Conservation (phyloP, 2,888 invertebrate genomes). For the Molorchus minor region DNA sequence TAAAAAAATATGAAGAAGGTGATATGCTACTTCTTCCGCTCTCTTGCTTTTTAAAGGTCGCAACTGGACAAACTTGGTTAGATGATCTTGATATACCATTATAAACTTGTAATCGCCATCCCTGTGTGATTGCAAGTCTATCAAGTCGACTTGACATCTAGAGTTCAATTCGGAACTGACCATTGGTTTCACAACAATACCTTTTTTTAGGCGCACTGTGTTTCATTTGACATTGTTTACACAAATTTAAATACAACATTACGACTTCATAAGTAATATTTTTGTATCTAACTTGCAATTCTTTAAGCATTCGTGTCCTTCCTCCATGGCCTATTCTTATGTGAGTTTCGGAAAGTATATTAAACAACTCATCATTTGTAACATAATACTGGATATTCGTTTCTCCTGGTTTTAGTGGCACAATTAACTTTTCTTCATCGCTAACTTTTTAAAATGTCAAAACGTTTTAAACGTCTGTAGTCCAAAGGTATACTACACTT, state of each 20-base stretch:
- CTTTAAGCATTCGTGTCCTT: constrained; percentile 47
- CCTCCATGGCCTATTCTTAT: constrained; percentile 48
- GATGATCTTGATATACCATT: constrained; percentile 25
- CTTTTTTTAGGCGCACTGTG: constrained; percentile 41
- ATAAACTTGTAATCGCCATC: constrained; percentile 43
- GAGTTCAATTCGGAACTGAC: constrained; percentile 45
- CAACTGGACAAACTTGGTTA: constrained; percentile 42
- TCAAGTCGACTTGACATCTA: constrained; percentile 54
- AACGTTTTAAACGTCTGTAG: constrained; percentile 47
- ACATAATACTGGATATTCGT: constrained; percentile 40
- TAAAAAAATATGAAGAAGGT: constrained; percentile 39
- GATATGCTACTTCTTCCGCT: constrained; percentile 30
- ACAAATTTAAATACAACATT: constrained; percentile 46
- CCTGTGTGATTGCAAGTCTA: constrained; percentile 49
- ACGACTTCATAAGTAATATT: constrained; percentile 48
- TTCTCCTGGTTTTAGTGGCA: constrained; percentile 43
- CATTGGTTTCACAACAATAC: constrained; percentile 33
- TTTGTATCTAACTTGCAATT: constrained; percentile 50
- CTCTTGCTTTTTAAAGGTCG: constrained; percentile 33
- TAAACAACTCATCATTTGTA: constrained; percentile 48
- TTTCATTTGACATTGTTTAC: constrained; percentile 47
- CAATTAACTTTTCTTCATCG: constrained; percentile 45
- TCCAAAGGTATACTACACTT: constrained; percentile 43
- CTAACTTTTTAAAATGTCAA: constrained; percentile 45
- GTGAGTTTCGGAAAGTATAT: constrained; percentile 48